These are phyloP conservation scores for Coremacera marginata DNA, from an alignment of 2,888 invertebrate species.

Conservation along the genomic window DNA sequence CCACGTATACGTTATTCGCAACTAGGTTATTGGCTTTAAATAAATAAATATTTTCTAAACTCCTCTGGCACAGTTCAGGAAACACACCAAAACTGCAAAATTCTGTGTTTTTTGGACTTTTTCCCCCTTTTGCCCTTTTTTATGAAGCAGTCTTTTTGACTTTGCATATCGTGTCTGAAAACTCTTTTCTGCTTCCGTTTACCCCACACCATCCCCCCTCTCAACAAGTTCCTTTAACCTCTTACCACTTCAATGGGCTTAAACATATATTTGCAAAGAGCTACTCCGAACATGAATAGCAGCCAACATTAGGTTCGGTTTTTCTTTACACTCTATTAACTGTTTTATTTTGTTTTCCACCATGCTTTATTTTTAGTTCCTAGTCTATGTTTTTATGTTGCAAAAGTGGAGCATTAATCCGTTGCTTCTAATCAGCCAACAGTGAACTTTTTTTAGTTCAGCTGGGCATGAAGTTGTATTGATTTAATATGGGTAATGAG, in stretches of 20 bases:
- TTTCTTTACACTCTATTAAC: constrained; percentile 13
- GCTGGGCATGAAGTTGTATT: neutral
- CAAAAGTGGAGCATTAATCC: constrained; percentile 24
- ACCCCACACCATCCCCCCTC: neutral
- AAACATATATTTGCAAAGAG: neutral
- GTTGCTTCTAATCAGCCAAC: constrained; percentile 14
- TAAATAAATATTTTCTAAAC: no score
- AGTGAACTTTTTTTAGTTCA: constrained; percentile 20
- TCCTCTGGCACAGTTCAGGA: no score
- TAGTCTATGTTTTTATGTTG: neutral
- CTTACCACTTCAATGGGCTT: neutral
- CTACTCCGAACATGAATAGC: neutral
- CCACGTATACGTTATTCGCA: no score
- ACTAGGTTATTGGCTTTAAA: no score
- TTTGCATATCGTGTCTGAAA: neutral
- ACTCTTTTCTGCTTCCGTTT: neutral
- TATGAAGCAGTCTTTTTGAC: no score
- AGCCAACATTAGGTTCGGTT: constrained; percentile 16
- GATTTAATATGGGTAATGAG: neutral
- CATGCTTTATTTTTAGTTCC: neutral
- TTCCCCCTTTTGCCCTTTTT: neutral
- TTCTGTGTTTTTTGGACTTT: neutral
- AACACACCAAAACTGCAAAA: no score
- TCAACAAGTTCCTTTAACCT: no score
- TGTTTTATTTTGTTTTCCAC: neutral